Evolutionary conservation across 2,888 invertebrate genomes (phyloP), one percentile per base, ranked within the genome.

Genomic region (Ypsolopha scabrella): DNA sequence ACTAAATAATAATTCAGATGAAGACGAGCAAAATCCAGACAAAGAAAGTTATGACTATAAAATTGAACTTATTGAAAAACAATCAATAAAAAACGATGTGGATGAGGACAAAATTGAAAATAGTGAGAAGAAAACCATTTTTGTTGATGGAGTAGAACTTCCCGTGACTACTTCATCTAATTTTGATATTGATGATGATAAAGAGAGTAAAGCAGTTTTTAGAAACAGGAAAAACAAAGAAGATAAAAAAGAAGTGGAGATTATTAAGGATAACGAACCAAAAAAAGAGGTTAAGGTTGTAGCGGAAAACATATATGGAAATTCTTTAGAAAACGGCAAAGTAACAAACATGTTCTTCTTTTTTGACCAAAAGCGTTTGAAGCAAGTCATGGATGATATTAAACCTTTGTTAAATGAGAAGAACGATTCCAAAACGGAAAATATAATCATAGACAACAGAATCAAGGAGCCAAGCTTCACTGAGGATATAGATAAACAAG

Each of bases 331-430:
- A 0, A 72, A 66, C 14, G 70, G 65, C 0, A 67, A 76, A 55
- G 72, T 77, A 0, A 77, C 74, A 0, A 80, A 80, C 43, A 60
- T 80, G 39, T 80, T 67, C 48, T 63, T 80, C 41, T 76, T 77
- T 46, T 65, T 72, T 51, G 61, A 58, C 6, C 56, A 64, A 14
- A 55, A 62, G 9, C 54, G 43, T 24, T 24, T 24, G 24, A 24
- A 51, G 10, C 33, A 52, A 43, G 38, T 48, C 6, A n/a, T 52
- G 8, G 48, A 48, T 9, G 14, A 24, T 43, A 3, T 52, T 8
- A 48, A 52, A 44, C 52, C 52, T 3, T 10, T 52, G 1, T 41
- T 52, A 10, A 24, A n/a, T 38, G 43, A 46, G 24, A 24, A 7
- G 1, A n/a, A 1, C 41, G 10, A 49, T 24, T 14, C 35, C n/a